These are phyloP conservation scores for Caranx ignobilis DNA, from an alignment of 2,113 vertebrate species.

Conservation along the genomic window DNA sequence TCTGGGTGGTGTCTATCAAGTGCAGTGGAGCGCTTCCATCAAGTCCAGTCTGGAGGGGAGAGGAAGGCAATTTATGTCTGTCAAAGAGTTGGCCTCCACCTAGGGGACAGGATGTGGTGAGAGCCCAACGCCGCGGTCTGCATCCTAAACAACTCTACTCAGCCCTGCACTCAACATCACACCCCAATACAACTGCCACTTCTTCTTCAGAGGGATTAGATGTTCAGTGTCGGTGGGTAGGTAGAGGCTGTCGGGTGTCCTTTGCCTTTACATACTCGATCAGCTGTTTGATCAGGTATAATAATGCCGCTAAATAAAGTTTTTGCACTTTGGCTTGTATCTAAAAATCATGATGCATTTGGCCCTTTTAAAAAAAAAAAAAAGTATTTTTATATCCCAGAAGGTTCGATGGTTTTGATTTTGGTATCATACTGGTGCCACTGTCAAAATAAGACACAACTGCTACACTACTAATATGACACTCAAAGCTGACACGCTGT, in stretches of 20 bases:
- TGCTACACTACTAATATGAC: no score
- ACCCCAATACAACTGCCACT: constrained; percentile 5
- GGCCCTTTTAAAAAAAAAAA: background rate
- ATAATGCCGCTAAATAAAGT: background rate
- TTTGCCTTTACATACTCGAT: background rate
- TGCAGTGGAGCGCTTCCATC: constrained; percentile 79
- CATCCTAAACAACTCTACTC: constrained; percentile 69
- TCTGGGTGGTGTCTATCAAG: constrained; percentile 85
- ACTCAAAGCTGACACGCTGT: background rate
- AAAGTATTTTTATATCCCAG: background rate
- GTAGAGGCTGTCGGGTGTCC: background rate
- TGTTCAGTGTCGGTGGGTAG: background rate
- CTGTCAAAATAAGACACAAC: background rate
- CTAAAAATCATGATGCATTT: background rate
- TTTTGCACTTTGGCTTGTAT: background rate
- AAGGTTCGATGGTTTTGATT: background rate
- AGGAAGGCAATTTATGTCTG: constrained; percentile 83
- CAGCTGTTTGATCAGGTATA: background rate
- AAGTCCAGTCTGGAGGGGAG: constrained; percentile 77
- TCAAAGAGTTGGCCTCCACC: constrained; percentile 79
- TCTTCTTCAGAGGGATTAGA: background rate
- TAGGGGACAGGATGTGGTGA: constrained; percentile 71
- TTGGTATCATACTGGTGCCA: background rate
- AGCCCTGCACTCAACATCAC: constrained; percentile 17
- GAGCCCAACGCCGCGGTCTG: constrained; percentile 49